Evolutionary conservation across 2,888 invertebrate genomes (phyloP).

Genomic region (Caenorhabditis sp.): DNA sequence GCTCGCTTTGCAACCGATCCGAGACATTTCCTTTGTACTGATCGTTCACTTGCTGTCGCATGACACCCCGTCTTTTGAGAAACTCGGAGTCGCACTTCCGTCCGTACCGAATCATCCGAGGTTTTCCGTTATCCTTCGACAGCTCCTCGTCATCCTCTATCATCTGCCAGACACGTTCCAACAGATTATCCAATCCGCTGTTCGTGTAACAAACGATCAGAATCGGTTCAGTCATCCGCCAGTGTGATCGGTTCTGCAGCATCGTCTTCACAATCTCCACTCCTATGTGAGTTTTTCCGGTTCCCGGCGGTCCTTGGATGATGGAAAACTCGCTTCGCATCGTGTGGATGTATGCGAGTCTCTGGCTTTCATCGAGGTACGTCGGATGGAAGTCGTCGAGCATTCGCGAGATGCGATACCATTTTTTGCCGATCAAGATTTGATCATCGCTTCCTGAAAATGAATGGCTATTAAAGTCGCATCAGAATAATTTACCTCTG

Average conservation of each 20-base stretch:
- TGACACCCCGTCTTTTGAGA: constrained; percentile 15
- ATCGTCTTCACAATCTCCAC: constrained; percentile 61
- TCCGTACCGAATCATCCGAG: constrained; percentile 48
- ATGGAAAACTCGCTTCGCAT: constrained; percentile 86
- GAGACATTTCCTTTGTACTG: constrained; percentile 4
- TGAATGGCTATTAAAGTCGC: background rate
- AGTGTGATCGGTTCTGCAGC: constrained; percentile 63
- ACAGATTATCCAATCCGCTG: constrained; percentile 90
- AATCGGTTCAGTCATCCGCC: constrained; percentile 82
- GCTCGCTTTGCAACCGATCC: constrained; percentile 3
- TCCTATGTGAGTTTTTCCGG: constrained; percentile 81
- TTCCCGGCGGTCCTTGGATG: constrained; percentile 91
- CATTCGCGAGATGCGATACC: constrained; percentile 47
- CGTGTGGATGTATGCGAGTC: constrained; percentile 84
- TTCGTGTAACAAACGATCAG: constrained; percentile 89
- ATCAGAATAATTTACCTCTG: background rate
- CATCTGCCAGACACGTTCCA: constrained; percentile 83
- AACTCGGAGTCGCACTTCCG: constrained; percentile 36
- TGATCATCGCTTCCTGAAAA: constrained; percentile 41
- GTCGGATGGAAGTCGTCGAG: constrained; percentile 79
- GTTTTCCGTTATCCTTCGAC: constrained; percentile 31
- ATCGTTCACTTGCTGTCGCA: constrained; percentile 16
- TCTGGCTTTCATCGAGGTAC: constrained; percentile 84
- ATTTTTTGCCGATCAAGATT: constrained; percentile 43
- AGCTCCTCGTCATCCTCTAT: constrained; percentile 38